These are phyloP conservation scores for Misgurnus anguillicaudatus DNA, from an alignment of 2,113 vertebrate genomes.

Conservation along the genomic window DNA sequence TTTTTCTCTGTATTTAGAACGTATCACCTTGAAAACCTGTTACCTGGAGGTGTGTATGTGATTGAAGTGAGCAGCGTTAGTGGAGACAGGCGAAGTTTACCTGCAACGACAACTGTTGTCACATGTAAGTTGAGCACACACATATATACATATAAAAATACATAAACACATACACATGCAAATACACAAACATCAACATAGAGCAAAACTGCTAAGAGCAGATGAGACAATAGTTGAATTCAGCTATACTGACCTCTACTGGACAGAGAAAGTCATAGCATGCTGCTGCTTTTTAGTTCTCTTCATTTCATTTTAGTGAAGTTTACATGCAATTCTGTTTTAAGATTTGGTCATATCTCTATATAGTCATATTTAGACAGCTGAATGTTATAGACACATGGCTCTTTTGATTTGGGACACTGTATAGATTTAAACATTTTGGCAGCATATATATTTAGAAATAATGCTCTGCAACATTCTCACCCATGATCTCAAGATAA, in stretches of 20 bases:
- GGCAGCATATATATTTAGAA: no score
- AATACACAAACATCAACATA: neutral
- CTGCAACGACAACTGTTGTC: conserved; percentile 64
- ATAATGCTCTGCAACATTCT: no score
- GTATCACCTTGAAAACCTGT: conserved; percentile 72
- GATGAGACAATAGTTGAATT: neutral
- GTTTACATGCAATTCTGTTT: neutral
- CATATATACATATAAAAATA: neutral
- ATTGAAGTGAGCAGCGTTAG: conserved; percentile 74
- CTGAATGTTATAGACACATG: neutral
- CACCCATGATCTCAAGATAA: no score
- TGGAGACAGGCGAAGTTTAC: conserved; percentile 72
- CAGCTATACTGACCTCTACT: neutral
- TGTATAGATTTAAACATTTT: no score
- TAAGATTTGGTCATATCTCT: neutral
- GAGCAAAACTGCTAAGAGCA: no score
- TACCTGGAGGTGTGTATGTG: conserved; percentile 75
- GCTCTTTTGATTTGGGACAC: no score
- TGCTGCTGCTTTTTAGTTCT: no score
- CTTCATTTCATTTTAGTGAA: neutral
- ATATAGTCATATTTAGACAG: neutral
- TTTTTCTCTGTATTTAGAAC: conserved; percentile 54
- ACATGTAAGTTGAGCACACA: conserved; percentile 72
- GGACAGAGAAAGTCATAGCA: neutral
- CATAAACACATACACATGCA: conserved; percentile 2